A percentile compares a stretch with the other conserved stretches of the same genome.
Evolutionary conservation across 2,888 invertebrate genomes (phyloP).

Genomic region (Hermodice carunculata): DNA sequence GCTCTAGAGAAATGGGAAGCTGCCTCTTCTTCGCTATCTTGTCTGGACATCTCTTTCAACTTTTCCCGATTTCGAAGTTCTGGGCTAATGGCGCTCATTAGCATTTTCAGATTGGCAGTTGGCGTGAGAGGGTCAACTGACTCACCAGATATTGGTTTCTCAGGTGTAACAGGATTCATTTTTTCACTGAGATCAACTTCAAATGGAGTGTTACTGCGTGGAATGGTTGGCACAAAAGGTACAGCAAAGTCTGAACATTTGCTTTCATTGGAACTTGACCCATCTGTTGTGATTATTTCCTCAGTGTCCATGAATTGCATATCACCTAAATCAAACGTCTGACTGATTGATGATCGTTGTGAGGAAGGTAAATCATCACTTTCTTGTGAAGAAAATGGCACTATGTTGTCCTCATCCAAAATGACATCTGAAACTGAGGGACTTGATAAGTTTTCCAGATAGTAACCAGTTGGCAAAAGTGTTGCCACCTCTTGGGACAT

Average conservation of each 20-base stretch:
- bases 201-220: too few species aligned
- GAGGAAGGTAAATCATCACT: background rate
- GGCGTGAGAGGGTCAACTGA: constrained; percentile 73
- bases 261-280: background rate
- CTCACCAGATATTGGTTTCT: background rate
- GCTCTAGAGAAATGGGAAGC: too few species aligned
- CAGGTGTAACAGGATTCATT: constrained; percentile 21
- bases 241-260: background rate
- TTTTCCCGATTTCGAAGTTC: constrained; percentile 57
- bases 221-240: background rate
- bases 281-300: too few species aligned
- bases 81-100: constrained; percentile 76
- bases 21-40: constrained; percentile 1
- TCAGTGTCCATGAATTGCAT: too few species aligned
- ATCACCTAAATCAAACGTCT: background rate
- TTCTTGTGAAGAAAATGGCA: background rate
- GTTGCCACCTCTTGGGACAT: too few species aligned
- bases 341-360: background rate
- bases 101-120: constrained; percentile 78
- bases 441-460: too few species aligned
- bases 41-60: constrained; percentile 14
- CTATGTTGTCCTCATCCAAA: too few species aligned
- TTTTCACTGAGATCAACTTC: background rate
- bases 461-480: too few species aligned
- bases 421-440: too few species aligned